Evolutionary conservation across 2,113 vertebrate species (phyloP).

Genomic region (Scytalopus superciliaris): DNA sequence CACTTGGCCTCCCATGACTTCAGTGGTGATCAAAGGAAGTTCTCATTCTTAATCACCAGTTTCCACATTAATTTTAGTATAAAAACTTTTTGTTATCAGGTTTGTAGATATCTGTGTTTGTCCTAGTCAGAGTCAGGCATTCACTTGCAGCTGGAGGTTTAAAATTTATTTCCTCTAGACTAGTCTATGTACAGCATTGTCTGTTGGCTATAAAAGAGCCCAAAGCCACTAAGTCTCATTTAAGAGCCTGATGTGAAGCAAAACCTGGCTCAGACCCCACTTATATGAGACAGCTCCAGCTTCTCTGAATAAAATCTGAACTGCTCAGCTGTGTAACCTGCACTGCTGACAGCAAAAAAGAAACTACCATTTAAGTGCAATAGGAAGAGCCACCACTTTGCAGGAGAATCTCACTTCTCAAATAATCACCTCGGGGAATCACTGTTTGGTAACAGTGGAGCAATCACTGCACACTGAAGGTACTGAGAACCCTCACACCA

Average conservation of each 20-base stretch:
- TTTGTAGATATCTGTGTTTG: neutral
- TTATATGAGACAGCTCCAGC: neutral
- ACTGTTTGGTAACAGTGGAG: neutral
- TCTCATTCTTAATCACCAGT: neutral
- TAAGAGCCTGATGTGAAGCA: neutral
- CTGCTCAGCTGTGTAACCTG: neutral
- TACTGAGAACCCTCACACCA: neutral
- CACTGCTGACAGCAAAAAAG: neutral
- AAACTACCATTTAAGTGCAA: neutral
- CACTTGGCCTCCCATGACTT: neutral
- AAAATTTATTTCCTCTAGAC: neutral
- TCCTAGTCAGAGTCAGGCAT: neutral
- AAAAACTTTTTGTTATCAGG: neutral
- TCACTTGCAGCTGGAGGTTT: neutral
- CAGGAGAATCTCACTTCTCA: neutral
- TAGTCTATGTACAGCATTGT: rapidly evolving
- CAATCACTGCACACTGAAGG: neutral
- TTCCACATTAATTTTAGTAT: neutral
- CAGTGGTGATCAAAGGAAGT: neutral
- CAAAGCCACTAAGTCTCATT: neutral
- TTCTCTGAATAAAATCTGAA: neutral
- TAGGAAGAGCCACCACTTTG: neutral
- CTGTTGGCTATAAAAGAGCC: neutral
- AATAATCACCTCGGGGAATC: neutral
- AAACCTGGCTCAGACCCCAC: neutral